Percentiles rank a stretch among this genome's conserved stretches.
Evolutionary conservation across 2,797 vertebrate species (phyloP).

Genomic region (Clarias laeviceps): DNA sequence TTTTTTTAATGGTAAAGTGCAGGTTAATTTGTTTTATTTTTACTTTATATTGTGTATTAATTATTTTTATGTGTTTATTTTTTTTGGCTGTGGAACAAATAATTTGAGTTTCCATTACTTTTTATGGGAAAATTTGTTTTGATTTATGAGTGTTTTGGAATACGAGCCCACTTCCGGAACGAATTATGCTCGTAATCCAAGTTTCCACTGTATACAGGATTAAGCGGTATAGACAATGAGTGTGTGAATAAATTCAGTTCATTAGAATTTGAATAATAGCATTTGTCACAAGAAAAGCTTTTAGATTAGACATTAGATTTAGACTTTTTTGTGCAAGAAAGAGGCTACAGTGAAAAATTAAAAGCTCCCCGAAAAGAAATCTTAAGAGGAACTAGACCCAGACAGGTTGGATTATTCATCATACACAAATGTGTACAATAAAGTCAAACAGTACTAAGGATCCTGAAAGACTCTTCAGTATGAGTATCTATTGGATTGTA

Average conservation of each 20-base stretch:
- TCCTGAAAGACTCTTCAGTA: background rate
- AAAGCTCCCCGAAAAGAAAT: background rate
- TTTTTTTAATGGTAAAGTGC: no score
- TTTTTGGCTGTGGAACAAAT: no score
- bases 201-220: no score
- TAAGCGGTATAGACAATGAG: no score
- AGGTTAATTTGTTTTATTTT: no score
- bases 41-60: no score
- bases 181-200: no score
- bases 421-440: background rate
- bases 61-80: no score
- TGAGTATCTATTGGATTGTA: background rate
- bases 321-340: background rate
- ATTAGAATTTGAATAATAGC: background rate
- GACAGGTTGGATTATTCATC: background rate
- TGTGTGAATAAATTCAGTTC: background rate
- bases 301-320: background rate
- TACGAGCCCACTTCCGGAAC: no score
- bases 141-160: no score
- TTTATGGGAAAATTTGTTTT: no score
- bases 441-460: background rate
- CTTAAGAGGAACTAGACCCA: background rate
- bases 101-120: no score
- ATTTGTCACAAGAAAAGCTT: background rate
- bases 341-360: background rate